phyloP scores from a whole-genome alignment of 2,888 invertebrate species.

The Andrena dorsata region DNA sequence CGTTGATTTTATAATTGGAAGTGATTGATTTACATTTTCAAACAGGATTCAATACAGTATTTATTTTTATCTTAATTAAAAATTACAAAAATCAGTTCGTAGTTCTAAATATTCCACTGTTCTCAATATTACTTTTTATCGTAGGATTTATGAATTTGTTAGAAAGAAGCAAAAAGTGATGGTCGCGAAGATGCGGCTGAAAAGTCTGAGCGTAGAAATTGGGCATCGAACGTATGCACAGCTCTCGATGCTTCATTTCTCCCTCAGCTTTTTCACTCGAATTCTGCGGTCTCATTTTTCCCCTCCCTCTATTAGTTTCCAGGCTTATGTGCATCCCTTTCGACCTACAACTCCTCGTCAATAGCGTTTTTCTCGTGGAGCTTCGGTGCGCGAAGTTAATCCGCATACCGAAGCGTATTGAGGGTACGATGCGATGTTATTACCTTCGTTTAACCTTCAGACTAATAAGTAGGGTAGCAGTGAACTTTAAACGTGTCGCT shows the following conservation, averaged over 20 bases:
- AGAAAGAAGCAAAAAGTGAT: not conserved
- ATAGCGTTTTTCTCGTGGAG: conserved; percentile 48
- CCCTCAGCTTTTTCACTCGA: not conserved
- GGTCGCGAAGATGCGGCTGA: not conserved
- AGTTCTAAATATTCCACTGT: too few relatives aligned
- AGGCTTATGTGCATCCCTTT: conserved; percentile 30
- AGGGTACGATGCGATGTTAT: conserved; percentile 52
- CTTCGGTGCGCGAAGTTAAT: conserved; percentile 43
- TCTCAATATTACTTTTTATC: too few relatives aligned
- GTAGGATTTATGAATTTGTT: not conserved
- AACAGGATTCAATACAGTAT: too few relatives aligned
- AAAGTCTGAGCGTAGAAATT: not conserved
- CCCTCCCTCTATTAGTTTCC: not conserved
- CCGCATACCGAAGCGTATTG: conserved; percentile 50
- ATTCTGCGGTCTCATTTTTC: conserved; percentile 28
- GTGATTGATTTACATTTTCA: too few relatives aligned
- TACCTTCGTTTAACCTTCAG: conserved; percentile 55
- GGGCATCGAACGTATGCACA: not conserved
- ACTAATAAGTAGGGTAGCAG: conserved; percentile 40
- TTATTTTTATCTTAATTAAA: too few relatives aligned
- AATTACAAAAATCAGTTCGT: too few relatives aligned
- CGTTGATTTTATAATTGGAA: too few relatives aligned
- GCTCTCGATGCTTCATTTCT: not conserved
- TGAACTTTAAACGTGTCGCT: conserved; percentile 2
- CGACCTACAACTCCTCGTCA: conserved; percentile 48